Conservation (phyloP, 2,113 vertebrate genomes). For the Tachysurus vachellii region DNA sequence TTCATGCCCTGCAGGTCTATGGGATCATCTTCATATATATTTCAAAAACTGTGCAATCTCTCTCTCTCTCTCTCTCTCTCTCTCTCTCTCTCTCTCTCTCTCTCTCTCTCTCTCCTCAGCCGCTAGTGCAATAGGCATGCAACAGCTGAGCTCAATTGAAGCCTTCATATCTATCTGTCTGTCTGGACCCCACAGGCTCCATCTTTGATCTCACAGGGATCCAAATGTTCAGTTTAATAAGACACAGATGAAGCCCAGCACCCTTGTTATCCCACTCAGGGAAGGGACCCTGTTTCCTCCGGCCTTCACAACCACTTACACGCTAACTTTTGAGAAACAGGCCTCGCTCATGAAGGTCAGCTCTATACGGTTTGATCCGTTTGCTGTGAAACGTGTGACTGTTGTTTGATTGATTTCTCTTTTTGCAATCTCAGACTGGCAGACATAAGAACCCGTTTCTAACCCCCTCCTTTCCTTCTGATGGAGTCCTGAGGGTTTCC, state of each 20-base stretch:
- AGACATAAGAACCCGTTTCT: not conserved
- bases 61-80: constrained; percentile 19
- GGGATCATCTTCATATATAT: constrained; percentile 53
- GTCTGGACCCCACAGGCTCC: constrained; percentile 9
- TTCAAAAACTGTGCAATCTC: constrained; percentile 31
- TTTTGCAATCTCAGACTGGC: constrained; percentile 28
- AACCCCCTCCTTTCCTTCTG: not conserved
- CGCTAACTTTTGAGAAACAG: constrained; percentile 16
- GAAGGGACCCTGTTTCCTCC: constrained; percentile 30
- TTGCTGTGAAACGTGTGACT: constrained; percentile 16
- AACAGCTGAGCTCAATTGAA: constrained; percentile 53
- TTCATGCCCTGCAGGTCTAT: constrained; percentile 36
- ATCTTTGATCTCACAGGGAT: constrained; percentile 49
- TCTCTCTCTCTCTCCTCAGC: not conserved
- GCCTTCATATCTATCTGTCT: constrained; percentile 11
- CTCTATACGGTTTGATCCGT: constrained; percentile 12
- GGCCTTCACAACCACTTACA: not conserved
- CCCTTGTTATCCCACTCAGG: constrained; percentile 23
- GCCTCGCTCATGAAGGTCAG: constrained; percentile 22
- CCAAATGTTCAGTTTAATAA: constrained; percentile 46
- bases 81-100: too few relatives aligned
- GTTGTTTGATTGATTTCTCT: constrained; percentile 32
- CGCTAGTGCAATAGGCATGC: constrained; percentile 47
- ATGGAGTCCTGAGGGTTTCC: constrained; percentile 13
- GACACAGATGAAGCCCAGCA: constrained; percentile 51